Evolutionary conservation across 2,888 invertebrate species (phyloP), one percentile per base, ranked within the genome.

Genomic region (Germaria angustata): DNA sequence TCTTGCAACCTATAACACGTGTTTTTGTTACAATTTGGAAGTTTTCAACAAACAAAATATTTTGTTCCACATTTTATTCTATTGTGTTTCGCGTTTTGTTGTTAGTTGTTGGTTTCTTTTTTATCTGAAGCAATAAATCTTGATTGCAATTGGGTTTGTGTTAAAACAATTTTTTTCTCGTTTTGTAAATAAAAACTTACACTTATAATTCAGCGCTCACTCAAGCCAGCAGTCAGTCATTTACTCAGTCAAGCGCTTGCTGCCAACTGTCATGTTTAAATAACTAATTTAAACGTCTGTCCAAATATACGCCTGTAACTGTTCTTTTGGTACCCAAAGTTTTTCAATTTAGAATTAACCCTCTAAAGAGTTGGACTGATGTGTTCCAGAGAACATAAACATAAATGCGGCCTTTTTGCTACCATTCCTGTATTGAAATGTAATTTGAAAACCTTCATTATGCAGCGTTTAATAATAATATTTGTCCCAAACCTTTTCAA

Each of bases 121-220:
- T 72, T 77, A 81, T 77, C 81, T 63, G 9, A 2, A 20, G 46
- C 53, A 28, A 66, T 53, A 51, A 77, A 81, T 81, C 81, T 61
- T 81, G 77, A 72, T 73, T 72, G 53, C 32, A 66, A 41, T 66
- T 66, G 57, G 53, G 61, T 57, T 77, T 68, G 20, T 34, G 55
- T 66, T 46, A 9, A 36, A 32, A n/a, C 22, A 36, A 39, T 39
- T 24, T 32, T 63, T 11, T 20, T 61, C n/a, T n/a, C n/a, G n/a
- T 41, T 61, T 36, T 36, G 34, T 20, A 11, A n/a, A n/a, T 41
- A 51, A 53, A 73, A 59, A 55, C 36, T 44, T 76, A 81, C 76
- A 81, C 69, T 71, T 49, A 65, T 41, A 76, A 66, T 72, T 72
- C 61, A 72, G 41, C 49, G 24, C 49, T 59, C 71, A 80, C 24